Evolutionary conservation across 2,888 invertebrate species (phyloP).

Genomic region (Aphodius granarius): DNA sequence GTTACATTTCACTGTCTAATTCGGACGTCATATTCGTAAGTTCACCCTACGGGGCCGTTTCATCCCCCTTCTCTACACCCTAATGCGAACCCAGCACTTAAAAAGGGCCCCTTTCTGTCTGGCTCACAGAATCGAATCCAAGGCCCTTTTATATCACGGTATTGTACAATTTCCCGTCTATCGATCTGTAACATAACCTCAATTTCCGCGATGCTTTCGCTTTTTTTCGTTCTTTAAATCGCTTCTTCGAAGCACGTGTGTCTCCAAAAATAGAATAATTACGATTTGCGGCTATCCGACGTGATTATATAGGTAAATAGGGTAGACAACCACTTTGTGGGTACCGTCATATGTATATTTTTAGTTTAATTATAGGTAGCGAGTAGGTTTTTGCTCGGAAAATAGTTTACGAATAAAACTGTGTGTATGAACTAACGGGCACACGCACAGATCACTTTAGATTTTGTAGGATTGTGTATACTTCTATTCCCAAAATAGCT

Average conservation of each 20-base stretch:
- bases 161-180: background rate
- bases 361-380: background rate
- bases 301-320: background rate
- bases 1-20: background rate
- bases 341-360: constrained; percentile 1
- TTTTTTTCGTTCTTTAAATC: background rate
- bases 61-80: constrained; percentile 16
- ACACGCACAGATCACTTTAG: constrained; percentile 28
- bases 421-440: constrained; percentile 16
- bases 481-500: constrained; percentile 42
- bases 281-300: background rate
- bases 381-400: constrained; percentile 5
- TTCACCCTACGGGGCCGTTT: background rate
- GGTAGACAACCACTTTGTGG: constrained; percentile 9
- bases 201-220: background rate
- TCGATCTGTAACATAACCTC: background rate
- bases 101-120: background rate
- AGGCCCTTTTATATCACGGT: background rate
- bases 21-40: background rate
- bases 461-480: constrained; percentile 41
- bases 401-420: constrained; percentile 1
- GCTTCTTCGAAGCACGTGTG: background rate
- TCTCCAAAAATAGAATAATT: background rate
- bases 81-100: background rate
- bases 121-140: background rate